Evolutionary conservation across 2,888 invertebrate species (phyloP), one percentile per base, ranked within the genome.

Genomic region (Escarpia spicata): DNA sequence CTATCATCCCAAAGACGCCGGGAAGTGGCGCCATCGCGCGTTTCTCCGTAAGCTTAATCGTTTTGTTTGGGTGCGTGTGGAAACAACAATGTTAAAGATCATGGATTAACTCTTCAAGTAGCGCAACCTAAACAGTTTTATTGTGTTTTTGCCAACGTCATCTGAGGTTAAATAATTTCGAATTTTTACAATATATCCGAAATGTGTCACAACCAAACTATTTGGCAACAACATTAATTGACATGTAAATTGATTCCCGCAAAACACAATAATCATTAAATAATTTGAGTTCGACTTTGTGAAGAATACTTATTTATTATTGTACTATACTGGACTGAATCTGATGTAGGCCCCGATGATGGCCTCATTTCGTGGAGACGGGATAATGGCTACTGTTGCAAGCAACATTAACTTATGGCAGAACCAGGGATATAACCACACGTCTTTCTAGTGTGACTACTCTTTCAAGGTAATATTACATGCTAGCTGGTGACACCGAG

Each of bases 361-460:
- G 75, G 75, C 75, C 19, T 26, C 75, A 75, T 26, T n/a, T 75
- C 75, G 19, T 26, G 26, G 26, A 75, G 26, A 26, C 75, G 26
- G 75, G 75, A 26, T 75, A 75, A 75, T 75, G 6, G 52, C 75
- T 15, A 75, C 75, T 75, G 26, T 4, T 75, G n/a, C 75, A 75
- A 75, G 26, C 75, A 26, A 60, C 60, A 19, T 60, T 60, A 15
- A 75, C 19, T 12, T 15, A n/a, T 75, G 75, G 26, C 19, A 19
- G 75, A n/a, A 26, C 75, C 75, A 75, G 75, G 75, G 75, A 75
- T 75, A n/a, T 75, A n/a, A 75, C 75, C 75, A 75, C 75, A 75
- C 75, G 75, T 75, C 75, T 75, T 75, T 75, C 75, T 75, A 4
- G 75, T 6, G n/a, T 75, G 75, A 26, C 19, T 75, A 6, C 60